Percentiles rank a stretch among this genome's conserved stretches.
Conservation (phyloP, 2,888 invertebrate species). For the Amphipoea lucens region DNA sequence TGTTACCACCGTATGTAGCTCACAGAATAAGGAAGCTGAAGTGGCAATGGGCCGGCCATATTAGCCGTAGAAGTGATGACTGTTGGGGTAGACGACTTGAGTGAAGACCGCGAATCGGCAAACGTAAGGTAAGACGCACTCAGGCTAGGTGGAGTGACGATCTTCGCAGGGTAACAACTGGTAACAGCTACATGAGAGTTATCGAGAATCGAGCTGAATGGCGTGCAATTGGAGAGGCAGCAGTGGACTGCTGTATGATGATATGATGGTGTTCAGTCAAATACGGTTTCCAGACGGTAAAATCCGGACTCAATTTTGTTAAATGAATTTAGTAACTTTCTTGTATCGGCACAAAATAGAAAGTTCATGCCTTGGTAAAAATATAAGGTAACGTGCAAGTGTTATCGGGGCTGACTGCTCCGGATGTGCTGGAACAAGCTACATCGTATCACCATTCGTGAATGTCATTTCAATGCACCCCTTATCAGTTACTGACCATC, state of each 20-base stretch:
- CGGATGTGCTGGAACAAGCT: neutral
- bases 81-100: neutral
- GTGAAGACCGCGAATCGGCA: neutral
- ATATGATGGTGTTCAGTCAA: neutral
- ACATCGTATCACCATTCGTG: neutral
- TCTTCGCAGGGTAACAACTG: too few species aligned
- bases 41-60: too few species aligned
- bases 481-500: neutral
- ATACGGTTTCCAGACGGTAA: neutral
- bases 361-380: neutral
- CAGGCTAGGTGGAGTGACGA: too few species aligned
- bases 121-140: neutral
- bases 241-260: too few species aligned
- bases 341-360: too few species aligned
- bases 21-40: too few species aligned
- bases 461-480: neutral
- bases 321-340: neutral
- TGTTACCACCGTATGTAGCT: too few species aligned
- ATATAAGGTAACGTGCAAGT: neutral
- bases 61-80: too few species aligned
- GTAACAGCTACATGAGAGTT: too few species aligned
- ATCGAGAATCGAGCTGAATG: too few species aligned
- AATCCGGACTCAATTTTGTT: neutral
- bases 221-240: too few species aligned
- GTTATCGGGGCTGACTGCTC: neutral